Evolutionary conservation across 2,888 invertebrate genomes (phyloP).

Genomic region (Microchrysa polita): DNA sequence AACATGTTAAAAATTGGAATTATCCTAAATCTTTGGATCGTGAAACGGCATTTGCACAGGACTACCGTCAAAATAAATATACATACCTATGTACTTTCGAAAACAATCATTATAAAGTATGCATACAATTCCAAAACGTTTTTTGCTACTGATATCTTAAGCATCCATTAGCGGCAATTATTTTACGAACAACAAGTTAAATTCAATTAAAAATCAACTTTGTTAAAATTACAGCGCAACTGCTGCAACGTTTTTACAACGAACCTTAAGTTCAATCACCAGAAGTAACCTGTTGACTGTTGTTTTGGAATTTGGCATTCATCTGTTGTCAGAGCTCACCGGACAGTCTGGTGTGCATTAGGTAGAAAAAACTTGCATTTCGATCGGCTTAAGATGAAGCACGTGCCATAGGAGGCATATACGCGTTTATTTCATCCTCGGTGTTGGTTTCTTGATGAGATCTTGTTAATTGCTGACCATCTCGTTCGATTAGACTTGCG

Average conservation of each 20-base stretch:
- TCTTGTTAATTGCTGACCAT: conserved; percentile 40
- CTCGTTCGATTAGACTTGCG: conserved; percentile 33
- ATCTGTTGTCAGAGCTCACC: background rate
- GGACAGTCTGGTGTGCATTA: too few relatives aligned
- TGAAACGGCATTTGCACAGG: too few relatives aligned
- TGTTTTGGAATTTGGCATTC: conserved; percentile 25
- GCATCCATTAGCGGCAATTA: conserved; percentile 24
- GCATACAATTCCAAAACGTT: too few relatives aligned
- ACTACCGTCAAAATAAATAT: too few relatives aligned
- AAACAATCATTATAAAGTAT: too few relatives aligned
- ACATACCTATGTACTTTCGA: too few relatives aligned
- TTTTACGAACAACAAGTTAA: conserved; percentile 30
- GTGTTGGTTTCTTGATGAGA: conserved; percentile 32
- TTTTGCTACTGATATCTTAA: background rate
- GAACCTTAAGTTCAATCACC: conserved; percentile 34
- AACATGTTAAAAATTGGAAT: too few relatives aligned
- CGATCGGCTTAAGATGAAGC: conserved; percentile 32
- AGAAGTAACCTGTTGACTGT: conserved; percentile 13
- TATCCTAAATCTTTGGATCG: too few relatives aligned
- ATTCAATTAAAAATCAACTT: conserved; percentile 37
- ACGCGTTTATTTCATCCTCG: background rate
- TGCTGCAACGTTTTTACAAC: conserved; percentile 5
- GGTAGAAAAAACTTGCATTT: background rate
- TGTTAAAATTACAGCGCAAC: conserved; percentile 37
- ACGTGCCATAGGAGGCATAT: conserved; percentile 41